phyloP scores from a whole-genome alignment of 2,113 vertebrate genomes.

The Oophaga pumilio region DNA sequence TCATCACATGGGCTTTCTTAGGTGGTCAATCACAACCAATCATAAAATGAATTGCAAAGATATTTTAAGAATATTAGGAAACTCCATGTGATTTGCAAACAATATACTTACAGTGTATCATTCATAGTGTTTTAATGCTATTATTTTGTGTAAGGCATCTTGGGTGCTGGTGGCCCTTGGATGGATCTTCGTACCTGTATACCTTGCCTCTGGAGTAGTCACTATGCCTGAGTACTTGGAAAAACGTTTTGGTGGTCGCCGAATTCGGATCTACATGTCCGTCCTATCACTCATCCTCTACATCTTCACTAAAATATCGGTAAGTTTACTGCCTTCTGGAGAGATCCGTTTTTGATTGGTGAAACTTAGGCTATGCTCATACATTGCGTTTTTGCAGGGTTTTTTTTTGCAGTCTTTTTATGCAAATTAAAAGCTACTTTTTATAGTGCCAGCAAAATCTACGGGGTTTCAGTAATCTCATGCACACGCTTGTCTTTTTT shows the following conservation, averaged over 20 bases:
- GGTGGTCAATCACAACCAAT: not conserved
- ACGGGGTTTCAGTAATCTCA: no score
- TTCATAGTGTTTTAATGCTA: not conserved
- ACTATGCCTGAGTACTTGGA: conserved; percentile 91
- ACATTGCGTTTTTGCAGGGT: no score
- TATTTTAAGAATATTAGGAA: not conserved
- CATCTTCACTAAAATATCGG: conserved; percentile 91
- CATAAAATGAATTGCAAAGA: not conserved
- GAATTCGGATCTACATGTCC: conserved; percentile 88
- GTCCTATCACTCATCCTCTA: conserved; percentile 87
- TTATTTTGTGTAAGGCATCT: conserved; percentile 72
- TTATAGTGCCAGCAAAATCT: no score
- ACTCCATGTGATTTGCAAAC: not conserved
- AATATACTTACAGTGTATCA: no score
- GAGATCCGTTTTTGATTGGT: no score
- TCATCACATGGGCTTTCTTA: not conserved
- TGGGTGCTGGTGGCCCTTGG: conserved; percentile 87
- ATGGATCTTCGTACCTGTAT: conserved; percentile 91
- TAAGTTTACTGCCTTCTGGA: conserved; percentile 66
- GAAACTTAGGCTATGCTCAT: no score
- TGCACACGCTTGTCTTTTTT: no score
- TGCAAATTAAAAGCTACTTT: no score
- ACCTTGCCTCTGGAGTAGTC: conserved; percentile 84
- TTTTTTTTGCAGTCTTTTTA: no score
- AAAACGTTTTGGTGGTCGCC: conserved; percentile 88